These are phyloP conservation scores for Diaperis boleti DNA, from an alignment of 2,888 invertebrate genomes.

Conservation along the genomic window DNA sequence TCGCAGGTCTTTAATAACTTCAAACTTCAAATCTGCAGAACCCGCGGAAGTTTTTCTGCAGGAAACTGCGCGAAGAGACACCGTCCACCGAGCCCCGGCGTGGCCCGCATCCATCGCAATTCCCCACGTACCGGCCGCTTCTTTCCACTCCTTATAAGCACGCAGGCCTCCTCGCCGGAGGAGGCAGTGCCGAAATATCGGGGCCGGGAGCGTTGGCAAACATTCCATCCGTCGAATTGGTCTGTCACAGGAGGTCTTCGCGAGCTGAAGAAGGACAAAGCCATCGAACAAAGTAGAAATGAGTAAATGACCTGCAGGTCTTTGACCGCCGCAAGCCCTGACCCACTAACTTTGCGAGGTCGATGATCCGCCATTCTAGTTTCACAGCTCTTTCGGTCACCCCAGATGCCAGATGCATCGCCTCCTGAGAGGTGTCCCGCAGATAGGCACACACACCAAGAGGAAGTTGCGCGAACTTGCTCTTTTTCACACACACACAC, in stretches of 20 bases:
- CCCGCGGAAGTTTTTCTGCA: too few relatives aligned
- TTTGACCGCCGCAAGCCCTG: constrained; percentile 65
- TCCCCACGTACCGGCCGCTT: too few relatives aligned
- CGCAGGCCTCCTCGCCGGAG: too few relatives aligned
- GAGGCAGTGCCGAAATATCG: constrained; percentile 17
- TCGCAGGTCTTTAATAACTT: too few relatives aligned
- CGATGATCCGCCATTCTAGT: constrained; percentile 67
- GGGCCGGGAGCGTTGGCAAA: constrained; percentile 11
- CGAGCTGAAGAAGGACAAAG: constrained; percentile 33
- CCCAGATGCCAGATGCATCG: constrained; percentile 51
- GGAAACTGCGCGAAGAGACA: too few relatives aligned
- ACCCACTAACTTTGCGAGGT: constrained; percentile 67
- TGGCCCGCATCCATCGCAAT: too few relatives aligned
- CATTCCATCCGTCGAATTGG: constrained; percentile 22
- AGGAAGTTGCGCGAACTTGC: constrained; percentile 14
- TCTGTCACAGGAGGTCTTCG: constrained; percentile 20
- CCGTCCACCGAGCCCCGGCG: too few relatives aligned
- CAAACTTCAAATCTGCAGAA: too few relatives aligned
- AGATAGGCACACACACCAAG: constrained; percentile 42
- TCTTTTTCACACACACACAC: constrained; percentile 3
- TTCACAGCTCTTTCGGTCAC: constrained; percentile 56
- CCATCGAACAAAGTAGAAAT: constrained; percentile 56
- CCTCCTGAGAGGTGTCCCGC: constrained; percentile 44
- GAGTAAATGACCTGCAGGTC: constrained; percentile 65
- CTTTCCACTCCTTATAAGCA: too few relatives aligned